A percentile compares a stretch with the other conserved stretches of the same genome.
Conservation (phyloP, 2,888 invertebrate genomes). For the Philopedon plagiatum region DNA sequence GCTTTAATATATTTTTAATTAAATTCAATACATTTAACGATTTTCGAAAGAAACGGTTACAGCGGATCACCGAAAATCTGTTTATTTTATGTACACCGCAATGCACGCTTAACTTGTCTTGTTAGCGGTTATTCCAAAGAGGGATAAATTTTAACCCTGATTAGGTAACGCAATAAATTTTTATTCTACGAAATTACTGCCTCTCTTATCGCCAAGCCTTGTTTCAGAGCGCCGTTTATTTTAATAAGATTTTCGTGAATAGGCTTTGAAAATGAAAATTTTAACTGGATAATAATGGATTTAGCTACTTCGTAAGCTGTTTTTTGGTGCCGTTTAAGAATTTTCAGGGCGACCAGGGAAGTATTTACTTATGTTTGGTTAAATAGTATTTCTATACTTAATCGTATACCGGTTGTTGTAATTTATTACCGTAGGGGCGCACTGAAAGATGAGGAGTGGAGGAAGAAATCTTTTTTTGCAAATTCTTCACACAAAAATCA, state of each 20-base stretch:
- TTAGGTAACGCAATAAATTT: constrained; percentile 1
- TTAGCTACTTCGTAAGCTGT: not conserved
- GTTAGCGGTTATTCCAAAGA: not conserved
- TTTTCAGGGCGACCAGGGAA: not conserved
- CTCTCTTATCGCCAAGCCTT: not conserved
- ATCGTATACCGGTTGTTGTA: too few relatives aligned
- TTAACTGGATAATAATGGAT: not conserved
- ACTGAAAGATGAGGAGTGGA: too few relatives aligned
- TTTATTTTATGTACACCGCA: too few relatives aligned
- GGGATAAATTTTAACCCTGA: constrained; percentile 4
- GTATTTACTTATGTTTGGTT: too few relatives aligned
- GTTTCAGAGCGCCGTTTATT: constrained; percentile 7
- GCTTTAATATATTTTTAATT: too few relatives aligned
- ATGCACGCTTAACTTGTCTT: constrained; percentile 2
- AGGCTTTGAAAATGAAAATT: constrained; percentile 14
- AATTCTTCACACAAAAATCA: too few relatives aligned
- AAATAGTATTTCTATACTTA: too few relatives aligned
- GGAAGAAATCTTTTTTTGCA: too few relatives aligned
- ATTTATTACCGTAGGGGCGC: too few relatives aligned
- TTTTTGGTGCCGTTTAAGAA: not conserved
- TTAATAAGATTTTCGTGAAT: constrained; percentile 9
- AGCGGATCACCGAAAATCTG: too few relatives aligned
- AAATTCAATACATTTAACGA: too few relatives aligned
- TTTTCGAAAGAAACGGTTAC: too few relatives aligned
- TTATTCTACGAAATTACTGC: not conserved